Evolutionary conservation across 2,888 invertebrate genomes (phyloP).

Genomic region (Stratiomys singularior): DNA sequence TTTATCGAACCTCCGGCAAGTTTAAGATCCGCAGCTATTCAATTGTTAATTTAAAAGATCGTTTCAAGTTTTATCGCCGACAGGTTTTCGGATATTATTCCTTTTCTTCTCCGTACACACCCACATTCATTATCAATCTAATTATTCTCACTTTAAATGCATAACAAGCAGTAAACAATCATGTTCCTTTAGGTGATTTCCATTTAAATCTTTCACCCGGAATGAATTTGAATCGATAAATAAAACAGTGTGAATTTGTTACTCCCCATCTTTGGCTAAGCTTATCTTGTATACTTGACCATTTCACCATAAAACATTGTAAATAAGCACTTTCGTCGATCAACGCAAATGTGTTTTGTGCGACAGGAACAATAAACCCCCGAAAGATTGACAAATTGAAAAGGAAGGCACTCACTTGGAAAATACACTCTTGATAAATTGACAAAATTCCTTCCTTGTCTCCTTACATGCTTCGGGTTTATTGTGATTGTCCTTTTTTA

Average conservation of each 20-base stretch:
- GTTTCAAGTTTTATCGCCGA: too few relatives aligned
- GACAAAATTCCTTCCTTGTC: slow-evolving; percentile 52
- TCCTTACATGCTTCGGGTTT: slow-evolving; percentile 49
- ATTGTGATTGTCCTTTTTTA: slow-evolving; percentile 52
- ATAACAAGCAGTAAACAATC: slow-evolving; percentile 38
- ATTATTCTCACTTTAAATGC: slow-evolving; percentile 44
- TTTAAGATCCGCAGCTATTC: too few relatives aligned
- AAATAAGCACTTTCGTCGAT: slow-evolving; percentile 12
- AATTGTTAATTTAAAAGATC: too few relatives aligned
- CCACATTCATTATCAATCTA: neutral
- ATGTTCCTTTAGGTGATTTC: neutral
- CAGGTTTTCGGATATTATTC: too few relatives aligned
- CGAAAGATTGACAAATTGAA: slow-evolving; percentile 53
- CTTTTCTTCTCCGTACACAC: neutral
- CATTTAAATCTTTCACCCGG: slow-evolving; percentile 14
- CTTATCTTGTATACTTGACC: slow-evolving; percentile 13
- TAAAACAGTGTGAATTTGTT: slow-evolving; percentile 6
- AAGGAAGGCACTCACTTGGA: slow-evolving; percentile 52
- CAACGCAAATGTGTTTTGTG: slow-evolving; percentile 27
- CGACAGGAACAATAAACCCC: slow-evolving; percentile 23
- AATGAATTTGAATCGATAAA: slow-evolving; percentile 27
- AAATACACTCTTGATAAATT: slow-evolving; percentile 54
- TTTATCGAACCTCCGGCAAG: too few relatives aligned
- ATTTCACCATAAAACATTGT: slow-evolving; percentile 25
- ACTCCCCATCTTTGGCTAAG: neutral